These are phyloP conservation scores for Brachynemurus nebulosus DNA, from an alignment of 2,888 invertebrate genomes.

Conservation along the genomic window DNA sequence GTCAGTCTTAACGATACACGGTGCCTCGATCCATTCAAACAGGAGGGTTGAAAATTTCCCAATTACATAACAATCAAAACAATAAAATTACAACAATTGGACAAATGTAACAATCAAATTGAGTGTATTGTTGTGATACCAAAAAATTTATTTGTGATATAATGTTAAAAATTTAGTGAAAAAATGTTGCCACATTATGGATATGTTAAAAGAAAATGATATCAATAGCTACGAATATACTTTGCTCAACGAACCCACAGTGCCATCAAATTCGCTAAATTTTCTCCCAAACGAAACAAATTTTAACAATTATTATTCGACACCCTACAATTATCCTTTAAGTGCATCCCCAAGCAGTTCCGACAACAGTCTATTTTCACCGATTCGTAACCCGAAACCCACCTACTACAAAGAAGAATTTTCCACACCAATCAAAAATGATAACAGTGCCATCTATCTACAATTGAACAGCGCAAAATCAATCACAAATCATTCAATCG, in stretches of 20 bases:
- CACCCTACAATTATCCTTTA: not conserved
- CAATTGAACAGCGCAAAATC: not conserved
- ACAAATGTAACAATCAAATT: no score
- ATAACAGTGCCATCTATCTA: not conserved
- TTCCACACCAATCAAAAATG: not conserved
- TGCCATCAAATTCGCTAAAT: not conserved
- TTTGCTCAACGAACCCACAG: not conserved
- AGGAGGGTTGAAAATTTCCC: not conserved
- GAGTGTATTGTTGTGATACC: not conserved
- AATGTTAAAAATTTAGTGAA: not conserved
- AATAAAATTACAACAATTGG: not conserved
- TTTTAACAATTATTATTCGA: not conserved
- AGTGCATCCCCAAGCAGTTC: slow-evolving; percentile 2
- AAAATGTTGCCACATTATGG: no score
- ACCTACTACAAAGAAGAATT: not conserved
- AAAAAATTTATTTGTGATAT: not conserved
- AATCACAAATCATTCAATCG: not conserved
- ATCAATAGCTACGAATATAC: not conserved
- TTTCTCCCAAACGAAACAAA: not conserved
- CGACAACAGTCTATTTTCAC: slow-evolving; percentile 4
- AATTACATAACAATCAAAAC: not conserved
- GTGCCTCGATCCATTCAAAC: not conserved
- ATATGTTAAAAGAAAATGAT: not conserved
- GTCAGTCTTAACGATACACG: slow-evolving; percentile 8
- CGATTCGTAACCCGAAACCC: not conserved